A percentile compares a stretch with the other conserved stretches of the same genome.
phyloP scores from a whole-genome alignment of 2,113 vertebrate species.

The Boleophthalmus pectinirostris region DNA sequence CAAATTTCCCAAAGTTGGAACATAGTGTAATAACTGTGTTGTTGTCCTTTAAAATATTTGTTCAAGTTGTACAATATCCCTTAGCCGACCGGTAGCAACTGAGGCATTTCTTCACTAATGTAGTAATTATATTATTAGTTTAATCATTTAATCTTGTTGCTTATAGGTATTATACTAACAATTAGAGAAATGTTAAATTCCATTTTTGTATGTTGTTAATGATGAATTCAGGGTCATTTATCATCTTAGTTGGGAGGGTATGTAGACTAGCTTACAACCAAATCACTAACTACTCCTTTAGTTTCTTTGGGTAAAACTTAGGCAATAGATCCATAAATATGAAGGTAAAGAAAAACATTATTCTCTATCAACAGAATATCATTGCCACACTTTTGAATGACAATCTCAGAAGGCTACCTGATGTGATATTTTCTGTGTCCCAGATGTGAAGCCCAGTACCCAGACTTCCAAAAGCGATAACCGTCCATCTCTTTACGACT shows the following conservation, averaged over 20 bases:
- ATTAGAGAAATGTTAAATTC: no score
- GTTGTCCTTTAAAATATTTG: background rate
- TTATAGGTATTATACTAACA: background rate
- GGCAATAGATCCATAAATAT: no score
- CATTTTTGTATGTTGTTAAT: no score
- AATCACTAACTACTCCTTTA: background rate
- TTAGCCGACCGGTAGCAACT: no score
- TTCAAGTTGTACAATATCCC: background rate
- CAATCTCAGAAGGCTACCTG: constrained; percentile 76
- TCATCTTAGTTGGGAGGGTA: background rate
- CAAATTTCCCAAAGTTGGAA: background rate
- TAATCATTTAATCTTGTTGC: background rate
- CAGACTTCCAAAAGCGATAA: constrained; percentile 96
- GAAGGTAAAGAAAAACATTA: background rate
- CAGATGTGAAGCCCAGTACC: constrained; percentile 96
- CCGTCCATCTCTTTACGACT: constrained; percentile 96
- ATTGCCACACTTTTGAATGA: background rate
- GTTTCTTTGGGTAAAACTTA: background rate
- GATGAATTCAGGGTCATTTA: background rate
- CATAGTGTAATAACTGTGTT: background rate
- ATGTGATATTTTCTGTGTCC: constrained; percentile 93
- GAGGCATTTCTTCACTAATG: no score
- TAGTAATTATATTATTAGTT: background rate
- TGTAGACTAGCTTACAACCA: background rate
- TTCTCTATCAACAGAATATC: background rate